Conservation (phyloP, 2,113 vertebrate species). For the Pelecanoides urinatrix region DNA sequence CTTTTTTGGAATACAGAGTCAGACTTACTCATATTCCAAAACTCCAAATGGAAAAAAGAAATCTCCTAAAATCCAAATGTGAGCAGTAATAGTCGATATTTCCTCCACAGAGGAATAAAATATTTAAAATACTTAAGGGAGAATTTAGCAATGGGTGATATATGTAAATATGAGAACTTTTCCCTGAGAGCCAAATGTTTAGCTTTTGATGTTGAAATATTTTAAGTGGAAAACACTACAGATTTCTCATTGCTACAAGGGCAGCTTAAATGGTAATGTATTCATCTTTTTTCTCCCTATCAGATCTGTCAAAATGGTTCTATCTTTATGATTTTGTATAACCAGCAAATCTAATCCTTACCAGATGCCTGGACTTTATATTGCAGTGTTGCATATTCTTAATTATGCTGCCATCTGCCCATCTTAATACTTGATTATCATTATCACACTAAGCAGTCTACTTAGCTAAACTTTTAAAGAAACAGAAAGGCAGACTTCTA, state of each 20-base stretch:
- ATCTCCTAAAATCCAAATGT: not conserved
- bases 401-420: not conserved
- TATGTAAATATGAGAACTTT: not conserved
- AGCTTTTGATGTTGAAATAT: constrained; percentile 43
- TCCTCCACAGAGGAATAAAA: not conserved
- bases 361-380: constrained; percentile 30
- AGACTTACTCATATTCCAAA: not conserved
- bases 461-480: constrained; percentile 7
- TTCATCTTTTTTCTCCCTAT: constrained; percentile 26
- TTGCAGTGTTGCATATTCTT: not conserved
- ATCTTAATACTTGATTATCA: not conserved
- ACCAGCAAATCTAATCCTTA: constrained; percentile 42
- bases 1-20: not conserved
- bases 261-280: not conserved
- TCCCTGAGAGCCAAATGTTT: not conserved
- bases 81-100: not conserved
- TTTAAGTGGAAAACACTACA: constrained; percentile 31
- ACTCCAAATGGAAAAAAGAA: not conserved
- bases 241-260: constrained; percentile 13
- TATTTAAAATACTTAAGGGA: not conserved
- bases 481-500: not conserved
- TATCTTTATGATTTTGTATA: constrained; percentile 27
- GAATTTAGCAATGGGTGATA: not conserved
- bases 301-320: constrained; percentile 35
- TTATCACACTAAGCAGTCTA: not conserved